Percentiles rank a stretch among this genome's conserved stretches.
phyloP scores from a whole-genome alignment of 1,140 invertebrate genomes.

The Oedothorax gibbosus region DNA sequence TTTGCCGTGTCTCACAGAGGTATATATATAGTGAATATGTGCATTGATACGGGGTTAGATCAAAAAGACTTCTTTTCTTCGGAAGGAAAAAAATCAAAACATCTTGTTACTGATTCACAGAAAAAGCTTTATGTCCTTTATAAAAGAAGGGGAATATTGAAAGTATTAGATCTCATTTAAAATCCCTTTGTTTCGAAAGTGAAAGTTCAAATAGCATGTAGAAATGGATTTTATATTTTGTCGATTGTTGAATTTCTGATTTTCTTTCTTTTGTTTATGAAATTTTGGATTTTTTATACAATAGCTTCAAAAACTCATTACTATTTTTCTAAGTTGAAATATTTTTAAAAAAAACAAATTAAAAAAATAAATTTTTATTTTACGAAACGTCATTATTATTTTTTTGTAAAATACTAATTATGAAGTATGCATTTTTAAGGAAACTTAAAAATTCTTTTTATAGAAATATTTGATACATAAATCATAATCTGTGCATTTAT shows the following conservation, averaged over 20 bases:
- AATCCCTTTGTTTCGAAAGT: slow-evolving; percentile 21
- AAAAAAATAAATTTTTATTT: too few species aligned
- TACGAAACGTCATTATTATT: too few species aligned
- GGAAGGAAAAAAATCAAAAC: slow-evolving; percentile 19
- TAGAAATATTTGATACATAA: too few species aligned
- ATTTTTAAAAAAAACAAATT: too few species aligned
- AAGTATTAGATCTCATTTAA: slow-evolving; percentile 38
- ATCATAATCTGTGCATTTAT: too few species aligned
- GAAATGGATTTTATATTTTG: slow-evolving; percentile 33
- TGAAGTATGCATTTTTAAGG: too few species aligned
- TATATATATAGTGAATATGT: slow-evolving; percentile 21
- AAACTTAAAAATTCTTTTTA: too few species aligned
- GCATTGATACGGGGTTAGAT: slow-evolving; percentile 9
- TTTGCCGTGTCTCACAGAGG: background rate
- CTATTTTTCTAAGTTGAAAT: too few species aligned
- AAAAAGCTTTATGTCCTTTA: slow-evolving; percentile 21
- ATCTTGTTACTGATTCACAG: slow-evolving; percentile 36
- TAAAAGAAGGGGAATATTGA: slow-evolving; percentile 9
- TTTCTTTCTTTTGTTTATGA: too few species aligned
- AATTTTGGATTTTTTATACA: too few species aligned
- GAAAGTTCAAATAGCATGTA: slow-evolving; percentile 24
- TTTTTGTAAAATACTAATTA: too few species aligned
- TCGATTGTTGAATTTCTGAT: background rate
- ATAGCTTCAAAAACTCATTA: too few species aligned
- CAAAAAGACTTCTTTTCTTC: background rate